Evolutionary conservation across 2,888 invertebrate genomes (phyloP).

Genomic region (Tenthredo scrophulariae): DNA sequence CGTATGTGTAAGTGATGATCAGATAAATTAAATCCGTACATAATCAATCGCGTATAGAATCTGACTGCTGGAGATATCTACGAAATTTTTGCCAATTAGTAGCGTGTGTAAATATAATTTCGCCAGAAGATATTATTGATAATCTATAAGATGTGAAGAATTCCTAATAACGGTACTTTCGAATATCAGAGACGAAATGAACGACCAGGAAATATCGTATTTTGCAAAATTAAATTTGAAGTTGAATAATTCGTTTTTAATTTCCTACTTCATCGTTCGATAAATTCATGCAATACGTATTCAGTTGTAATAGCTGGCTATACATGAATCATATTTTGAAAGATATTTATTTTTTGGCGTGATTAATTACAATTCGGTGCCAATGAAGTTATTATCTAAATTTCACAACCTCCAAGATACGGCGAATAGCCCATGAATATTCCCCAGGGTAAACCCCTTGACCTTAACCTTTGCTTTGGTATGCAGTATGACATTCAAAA

Average conservation of each 20-base stretch:
- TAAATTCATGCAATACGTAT: not conserved
- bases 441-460: not conserved
- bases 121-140: not conserved
- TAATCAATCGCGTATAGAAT: not conserved
- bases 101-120: not conserved
- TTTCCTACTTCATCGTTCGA: not conserved
- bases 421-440: not conserved
- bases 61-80: not conserved
- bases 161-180: not conserved
- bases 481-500: not conserved
- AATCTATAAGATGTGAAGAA: not conserved
- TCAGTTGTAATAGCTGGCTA: not conserved
- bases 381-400: not conserved
- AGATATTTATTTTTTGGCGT: not conserved
- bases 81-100: not conserved
- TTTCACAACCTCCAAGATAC: not conserved
- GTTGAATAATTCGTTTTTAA: not conserved
- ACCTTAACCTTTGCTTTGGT: not conserved
- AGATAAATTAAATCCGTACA: not conserved
- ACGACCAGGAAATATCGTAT: not conserved
- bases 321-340: not conserved
- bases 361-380: not conserved
- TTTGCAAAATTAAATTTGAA: not conserved
- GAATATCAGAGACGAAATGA: not conserved
- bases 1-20: not conserved